phyloP scores from a whole-genome alignment of 2,888 invertebrate species.

The Chirona hameri region DNA sequence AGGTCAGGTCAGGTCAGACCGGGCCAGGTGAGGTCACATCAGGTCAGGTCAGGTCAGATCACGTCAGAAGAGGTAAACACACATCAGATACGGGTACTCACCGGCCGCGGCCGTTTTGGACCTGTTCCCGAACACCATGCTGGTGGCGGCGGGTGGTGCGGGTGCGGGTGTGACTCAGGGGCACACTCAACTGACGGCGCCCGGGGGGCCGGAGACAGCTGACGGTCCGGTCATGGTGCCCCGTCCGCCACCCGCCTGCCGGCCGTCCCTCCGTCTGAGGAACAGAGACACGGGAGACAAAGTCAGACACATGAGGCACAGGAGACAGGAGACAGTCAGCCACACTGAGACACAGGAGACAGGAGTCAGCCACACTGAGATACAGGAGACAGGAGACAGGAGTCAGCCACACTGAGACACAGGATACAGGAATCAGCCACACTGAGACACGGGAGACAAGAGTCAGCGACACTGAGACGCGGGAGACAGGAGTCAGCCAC shows the following conservation, averaged over 20 bases:
- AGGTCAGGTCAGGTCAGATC: too few relatives aligned
- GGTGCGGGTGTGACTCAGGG: not conserved
- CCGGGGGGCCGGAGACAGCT: not conserved
- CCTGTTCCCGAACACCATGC: not conserved
- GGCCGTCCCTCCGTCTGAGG: not conserved
- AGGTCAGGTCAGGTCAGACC: not conserved
- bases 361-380: too few relatives aligned
- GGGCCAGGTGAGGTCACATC: not conserved
- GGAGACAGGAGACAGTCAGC: too few relatives aligned
- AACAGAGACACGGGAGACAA: not conserved
- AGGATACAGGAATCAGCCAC: too few relatives aligned
- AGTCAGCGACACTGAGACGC: too few relatives aligned
- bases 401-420: too few relatives aligned
- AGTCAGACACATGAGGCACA: too few relatives aligned
- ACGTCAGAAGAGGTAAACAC: too few relatives aligned
- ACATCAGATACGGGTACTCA: not conserved
- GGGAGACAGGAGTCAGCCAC: too few relatives aligned
- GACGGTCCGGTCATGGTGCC: not conserved
- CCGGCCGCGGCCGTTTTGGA: conserved; percentile 10
- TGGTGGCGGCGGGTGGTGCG: not conserved
- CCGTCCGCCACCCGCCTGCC: not conserved
- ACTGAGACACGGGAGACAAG: too few relatives aligned
- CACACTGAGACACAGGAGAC: too few relatives aligned
- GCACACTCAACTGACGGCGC: not conserved
- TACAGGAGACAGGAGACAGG: too few relatives aligned